These are phyloP conservation scores for Cherax destructor DNA, from an alignment of 1,140 invertebrate species.

Conservation along the genomic window DNA sequence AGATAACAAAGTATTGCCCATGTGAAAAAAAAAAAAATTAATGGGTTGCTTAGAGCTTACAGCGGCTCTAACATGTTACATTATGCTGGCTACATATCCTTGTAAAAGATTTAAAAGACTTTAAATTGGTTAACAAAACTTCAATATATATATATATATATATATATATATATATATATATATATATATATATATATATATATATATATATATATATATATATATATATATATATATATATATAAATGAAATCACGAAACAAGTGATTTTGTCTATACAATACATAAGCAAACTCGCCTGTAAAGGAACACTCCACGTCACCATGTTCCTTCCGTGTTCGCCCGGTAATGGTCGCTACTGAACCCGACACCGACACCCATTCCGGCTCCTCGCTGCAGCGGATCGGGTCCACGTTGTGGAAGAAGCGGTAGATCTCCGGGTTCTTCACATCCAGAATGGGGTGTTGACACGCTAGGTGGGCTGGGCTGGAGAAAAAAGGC, in stretches of 20 bases:
- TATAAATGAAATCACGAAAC: background rate
- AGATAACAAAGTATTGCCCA: too few species aligned
- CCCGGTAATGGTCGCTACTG: slow-evolving; percentile 73
- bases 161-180: too few species aligned
- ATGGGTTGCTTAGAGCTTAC: too few species aligned
- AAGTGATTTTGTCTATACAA: background rate
- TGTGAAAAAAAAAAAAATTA: too few species aligned
- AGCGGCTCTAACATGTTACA: too few species aligned
- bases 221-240: background rate
- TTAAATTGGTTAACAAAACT: too few species aligned
- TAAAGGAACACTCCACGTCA: slow-evolving; percentile 69
- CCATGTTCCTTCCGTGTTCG: slow-evolving; percentile 73
- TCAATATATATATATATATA: too few species aligned
- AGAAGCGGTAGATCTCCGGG: slow-evolving; percentile 83
- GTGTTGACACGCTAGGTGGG: slow-evolving; percentile 78
- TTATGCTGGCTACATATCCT: too few species aligned
- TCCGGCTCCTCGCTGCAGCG: slow-evolving; percentile 79
- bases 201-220: background rate
- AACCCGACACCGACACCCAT: slow-evolving; percentile 78
- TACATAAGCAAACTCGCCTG: background rate
- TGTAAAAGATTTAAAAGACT: too few species aligned
- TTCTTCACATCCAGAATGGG: slow-evolving; percentile 81
- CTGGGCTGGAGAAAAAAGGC: background rate
- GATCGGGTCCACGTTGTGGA: slow-evolving; percentile 79
- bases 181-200: too few species aligned